phyloP scores from a whole-genome alignment of 2,797 vertebrate genomes.

The Sebastes diploproa region DNA sequence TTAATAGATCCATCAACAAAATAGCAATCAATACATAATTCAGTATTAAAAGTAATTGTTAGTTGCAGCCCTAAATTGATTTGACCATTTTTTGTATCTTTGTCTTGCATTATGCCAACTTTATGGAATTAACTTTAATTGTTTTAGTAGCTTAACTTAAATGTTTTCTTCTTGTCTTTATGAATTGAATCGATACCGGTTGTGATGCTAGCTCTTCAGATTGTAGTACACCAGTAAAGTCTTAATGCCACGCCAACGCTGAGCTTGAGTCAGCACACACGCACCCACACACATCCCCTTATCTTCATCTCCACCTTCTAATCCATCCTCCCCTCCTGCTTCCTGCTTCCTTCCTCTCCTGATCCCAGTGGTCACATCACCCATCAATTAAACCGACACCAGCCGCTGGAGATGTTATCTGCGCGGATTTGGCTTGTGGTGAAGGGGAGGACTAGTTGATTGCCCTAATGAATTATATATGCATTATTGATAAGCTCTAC shows the following conservation, averaged over 20 bases:
- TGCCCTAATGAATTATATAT: slow-evolving; percentile 60
- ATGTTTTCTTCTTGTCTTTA: neutral
- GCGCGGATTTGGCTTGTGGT: slow-evolving; percentile 21
- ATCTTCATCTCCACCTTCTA: slow-evolving; percentile 42
- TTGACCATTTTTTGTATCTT: neutral
- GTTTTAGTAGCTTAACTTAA: neutral
- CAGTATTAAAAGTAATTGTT: too few relatives aligned
- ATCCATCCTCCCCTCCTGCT: slow-evolving; percentile 8
- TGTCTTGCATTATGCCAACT: neutral
- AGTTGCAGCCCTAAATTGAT: neutral
- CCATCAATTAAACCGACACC: slow-evolving; percentile 64
- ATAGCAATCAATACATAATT: neutral
- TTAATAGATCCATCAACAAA: neutral
- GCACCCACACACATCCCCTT: slow-evolving; percentile 32
- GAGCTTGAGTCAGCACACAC: slow-evolving; percentile 58
- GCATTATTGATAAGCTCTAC: slow-evolving; percentile 61
- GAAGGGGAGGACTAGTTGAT: slow-evolving; percentile 45
- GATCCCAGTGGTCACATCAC: slow-evolving; percentile 45
- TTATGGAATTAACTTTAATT: neutral
- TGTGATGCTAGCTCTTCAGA: slow-evolving; percentile 29
- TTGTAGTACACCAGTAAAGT: slow-evolving; percentile 40
- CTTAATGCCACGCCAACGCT: slow-evolving; percentile 53
- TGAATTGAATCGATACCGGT: neutral
- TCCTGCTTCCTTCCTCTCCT: slow-evolving; percentile 48
- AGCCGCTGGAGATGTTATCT: slow-evolving; percentile 61